Percentiles rank a stretch among this genome's conserved stretches.
Evolutionary conservation across 2,888 invertebrate genomes (phyloP).

Genomic region (Caenorhabditis plicata): DNA sequence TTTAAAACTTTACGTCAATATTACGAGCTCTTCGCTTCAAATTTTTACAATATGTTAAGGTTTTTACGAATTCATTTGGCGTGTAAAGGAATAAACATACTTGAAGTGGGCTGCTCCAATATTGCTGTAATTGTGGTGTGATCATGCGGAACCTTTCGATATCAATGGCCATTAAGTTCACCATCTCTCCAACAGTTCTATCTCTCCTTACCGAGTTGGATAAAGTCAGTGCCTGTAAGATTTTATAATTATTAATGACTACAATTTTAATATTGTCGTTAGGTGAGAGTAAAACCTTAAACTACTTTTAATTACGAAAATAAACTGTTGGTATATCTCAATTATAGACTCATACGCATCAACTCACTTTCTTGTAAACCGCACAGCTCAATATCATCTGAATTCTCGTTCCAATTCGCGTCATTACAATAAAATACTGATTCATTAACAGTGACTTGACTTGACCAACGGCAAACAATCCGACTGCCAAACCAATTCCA

Average conservation of each 20-base stretch:
- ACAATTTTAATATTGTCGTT: neutral
- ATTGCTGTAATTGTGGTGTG: conserved; percentile 62
- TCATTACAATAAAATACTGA: conserved; percentile 52
- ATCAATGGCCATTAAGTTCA: conserved; percentile 70
- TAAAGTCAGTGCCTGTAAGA: conserved; percentile 66
- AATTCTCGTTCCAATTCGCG: conserved; percentile 55
- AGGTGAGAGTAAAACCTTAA: no score
- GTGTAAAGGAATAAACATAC: conserved; percentile 11
- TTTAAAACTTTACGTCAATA: no score
- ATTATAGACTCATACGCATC: neutral
- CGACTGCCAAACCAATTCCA: conserved; percentile 53
- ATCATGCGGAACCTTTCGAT: conserved; percentile 67
- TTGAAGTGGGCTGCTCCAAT: conserved; percentile 63
- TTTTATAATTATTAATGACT: neutral
- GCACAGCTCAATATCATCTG: conserved; percentile 58
- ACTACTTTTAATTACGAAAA: no score
- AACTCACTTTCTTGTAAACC: conserved; percentile 66
- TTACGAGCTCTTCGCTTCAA: no score
- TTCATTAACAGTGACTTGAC: conserved; percentile 43
- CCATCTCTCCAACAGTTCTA: conserved; percentile 70
- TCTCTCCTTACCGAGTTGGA: conserved; percentile 68
- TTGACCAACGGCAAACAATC: conserved; percentile 50
- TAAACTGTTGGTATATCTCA: no score
- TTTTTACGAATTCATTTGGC: no score
- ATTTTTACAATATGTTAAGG: no score